Conservation (phyloP, 1,140 invertebrate species). For the Anoplophora glabripennis region DNA sequence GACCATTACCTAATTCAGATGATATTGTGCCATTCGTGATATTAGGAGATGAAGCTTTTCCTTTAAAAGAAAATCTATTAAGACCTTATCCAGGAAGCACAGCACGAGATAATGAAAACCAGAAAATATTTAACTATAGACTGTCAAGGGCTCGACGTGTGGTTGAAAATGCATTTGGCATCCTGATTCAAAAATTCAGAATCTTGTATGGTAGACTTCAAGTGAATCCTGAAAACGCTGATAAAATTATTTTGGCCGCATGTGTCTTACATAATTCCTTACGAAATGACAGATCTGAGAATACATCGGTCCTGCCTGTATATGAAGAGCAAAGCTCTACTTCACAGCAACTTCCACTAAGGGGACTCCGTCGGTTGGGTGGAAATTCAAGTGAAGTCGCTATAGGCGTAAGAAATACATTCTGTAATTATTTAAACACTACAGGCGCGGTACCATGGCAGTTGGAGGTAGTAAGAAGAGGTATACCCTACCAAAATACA, state of each 20-base stretch:
- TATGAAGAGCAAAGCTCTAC: no score
- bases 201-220: constrained; percentile 45
- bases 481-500: no score
- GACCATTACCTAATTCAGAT: constrained; percentile 31
- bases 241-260: constrained; percentile 34
- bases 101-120: constrained; percentile 16
- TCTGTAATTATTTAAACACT: no score
- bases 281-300: neutral
- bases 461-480: no score
- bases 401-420: no score
- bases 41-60: constrained; percentile 50
- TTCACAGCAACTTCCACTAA: no score
- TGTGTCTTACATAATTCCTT: constrained; percentile 39
- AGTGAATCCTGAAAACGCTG: constrained; percentile 23
- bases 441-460: no score
- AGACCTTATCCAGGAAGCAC: constrained; percentile 34
- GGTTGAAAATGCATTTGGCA: constrained; percentile 44
- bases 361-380: no score
- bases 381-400: no score
- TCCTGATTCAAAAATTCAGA: constrained; percentile 45
- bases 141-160: constrained; percentile 45
- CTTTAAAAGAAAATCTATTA: constrained; percentile 41
- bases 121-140: constrained; percentile 34
- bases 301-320: no score
- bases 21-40: constrained; percentile 34